Base-by-base conservation (phyloP, 1,140 invertebrate species). In the Pygmarrhopalites habei region DNA sequence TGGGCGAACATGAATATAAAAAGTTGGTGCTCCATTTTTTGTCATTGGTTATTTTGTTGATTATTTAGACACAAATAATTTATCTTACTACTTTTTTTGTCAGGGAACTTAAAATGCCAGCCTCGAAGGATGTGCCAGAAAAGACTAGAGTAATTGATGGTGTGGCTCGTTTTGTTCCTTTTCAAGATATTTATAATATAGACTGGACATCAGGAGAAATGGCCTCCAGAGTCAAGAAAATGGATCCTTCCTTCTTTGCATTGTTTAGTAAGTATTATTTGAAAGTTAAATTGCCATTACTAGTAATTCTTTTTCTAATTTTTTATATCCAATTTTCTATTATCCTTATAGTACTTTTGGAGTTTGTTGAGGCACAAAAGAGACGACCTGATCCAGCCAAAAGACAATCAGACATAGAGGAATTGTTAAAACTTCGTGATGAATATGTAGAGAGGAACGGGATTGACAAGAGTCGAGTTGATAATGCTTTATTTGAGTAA, bases 1-100 rank as follows among this genome's bases (percentile, higher is more conserved):
- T 97, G 17, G 84, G 86, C 41, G 82, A 61, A 26, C 91, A 95
- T 75, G 83, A 88, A 71, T 98, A 86, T 80, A 85, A 85, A 23
- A 88, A 91, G 87, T 94, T 86, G 83, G 47, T 58, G 4, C n/a
- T n/a, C n/a, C 15, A 55, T 58, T 43, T 58, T 58, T 28, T 29
- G 21, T 32, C 19, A 23, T 43, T n/a, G 26, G 47, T 62, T 47
- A 53, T 17, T 19, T 2, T 61, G 3, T 62, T n/a, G 35, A 4
- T n/a, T 30, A 30, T 29, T 60, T 15, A 60, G 4, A 25, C 44
- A 47, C 7, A 52, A 25, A 25, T 52, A 21, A 52, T 23, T 25
- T 10, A 15, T 52, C 21, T 5, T 25, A 4, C 12, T 28, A 29
- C 41, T 12, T 53, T 47, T 47, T 47, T 47, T 41, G 29, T 67